Conservation (phyloP, 2,888 invertebrate genomes). For the Chydorus sphaericus region DNA sequence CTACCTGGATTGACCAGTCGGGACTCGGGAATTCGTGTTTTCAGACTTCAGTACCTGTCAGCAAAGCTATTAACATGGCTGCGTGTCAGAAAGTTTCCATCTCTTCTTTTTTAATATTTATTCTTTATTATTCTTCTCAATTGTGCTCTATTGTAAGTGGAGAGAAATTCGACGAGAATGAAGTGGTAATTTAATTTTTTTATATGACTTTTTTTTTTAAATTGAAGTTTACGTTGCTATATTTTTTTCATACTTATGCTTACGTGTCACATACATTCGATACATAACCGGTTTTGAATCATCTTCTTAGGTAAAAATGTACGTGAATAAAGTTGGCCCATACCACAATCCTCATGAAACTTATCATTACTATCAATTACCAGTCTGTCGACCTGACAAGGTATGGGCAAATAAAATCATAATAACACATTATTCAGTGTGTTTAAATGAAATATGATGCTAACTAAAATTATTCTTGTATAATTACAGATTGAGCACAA, state of each 20-base stretch:
- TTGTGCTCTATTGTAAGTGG: neutral
- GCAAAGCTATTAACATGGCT: no score
- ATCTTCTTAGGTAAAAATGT: constrained; percentile 28
- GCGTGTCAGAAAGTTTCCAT: no score
- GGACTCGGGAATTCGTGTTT: no score
- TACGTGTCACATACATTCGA: neutral
- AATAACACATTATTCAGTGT: neutral
- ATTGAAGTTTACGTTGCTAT: no score
- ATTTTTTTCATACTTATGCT: no score
- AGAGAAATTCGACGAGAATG: constrained; percentile 8
- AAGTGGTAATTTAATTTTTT: constrained; percentile 1
- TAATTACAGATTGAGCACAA: constrained; percentile 35
- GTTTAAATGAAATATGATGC: neutral
- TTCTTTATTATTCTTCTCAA: neutral
- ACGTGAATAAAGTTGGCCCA: constrained; percentile 39
- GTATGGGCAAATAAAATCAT: constrained; percentile 23
- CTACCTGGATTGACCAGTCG: no score
- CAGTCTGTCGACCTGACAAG: constrained; percentile 34
- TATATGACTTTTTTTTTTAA: neutral
- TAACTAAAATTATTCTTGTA: constrained; percentile 3
- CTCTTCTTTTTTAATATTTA: no score
- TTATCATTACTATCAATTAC: constrained; percentile 36
- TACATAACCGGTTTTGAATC: neutral
- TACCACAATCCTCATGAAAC: constrained; percentile 39
- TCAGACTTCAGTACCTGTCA: no score